phyloP scores from a whole-genome alignment of 2,113 vertebrate genomes.

The Lucifuga dentata region DNA sequence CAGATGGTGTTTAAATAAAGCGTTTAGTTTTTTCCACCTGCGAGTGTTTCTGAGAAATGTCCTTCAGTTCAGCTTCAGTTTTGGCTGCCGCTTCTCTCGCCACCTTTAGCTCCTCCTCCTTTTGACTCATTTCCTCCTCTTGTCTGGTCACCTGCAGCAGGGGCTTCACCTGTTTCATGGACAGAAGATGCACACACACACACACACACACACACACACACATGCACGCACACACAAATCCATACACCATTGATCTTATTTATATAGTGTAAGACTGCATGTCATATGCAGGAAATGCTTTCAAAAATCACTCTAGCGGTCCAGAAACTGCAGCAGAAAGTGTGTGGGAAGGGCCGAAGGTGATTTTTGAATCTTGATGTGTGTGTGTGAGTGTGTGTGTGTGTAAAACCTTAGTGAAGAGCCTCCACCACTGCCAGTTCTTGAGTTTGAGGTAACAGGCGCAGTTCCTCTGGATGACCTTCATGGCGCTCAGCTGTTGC shows the following conservation, averaged over 20 bases:
- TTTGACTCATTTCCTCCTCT: constrained; percentile 96
- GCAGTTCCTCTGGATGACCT: constrained; percentile 95
- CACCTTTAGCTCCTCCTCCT: constrained; percentile 91
- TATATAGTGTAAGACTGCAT: no score
- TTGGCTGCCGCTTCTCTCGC: constrained; percentile 88
- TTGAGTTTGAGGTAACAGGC: constrained; percentile 94
- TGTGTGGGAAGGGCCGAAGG: no score
- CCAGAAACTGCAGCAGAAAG: no score
- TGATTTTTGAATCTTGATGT: no score
- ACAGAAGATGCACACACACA: no score
- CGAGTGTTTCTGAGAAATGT: constrained; percentile 88
- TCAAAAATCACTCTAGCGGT: no score
- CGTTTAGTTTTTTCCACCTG: constrained; percentile 80
- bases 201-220: no score
- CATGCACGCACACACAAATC: no score
- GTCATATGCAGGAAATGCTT: no score
- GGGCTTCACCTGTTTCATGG: constrained; percentile 90
- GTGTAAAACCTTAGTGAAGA: constrained; percentile 91
- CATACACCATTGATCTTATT: no score
- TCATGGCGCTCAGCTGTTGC: constrained; percentile 95
- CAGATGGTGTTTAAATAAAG: fast-evolving
- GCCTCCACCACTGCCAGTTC: constrained; percentile 99
- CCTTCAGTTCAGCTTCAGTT: constrained; percentile 88
- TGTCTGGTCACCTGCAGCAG: constrained; percentile 96
- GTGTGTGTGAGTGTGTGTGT: constrained; percentile 15